Evolutionary conservation across 2,113 vertebrate genomes (phyloP).

Genomic region (Rhagologus leucostigma): DNA sequence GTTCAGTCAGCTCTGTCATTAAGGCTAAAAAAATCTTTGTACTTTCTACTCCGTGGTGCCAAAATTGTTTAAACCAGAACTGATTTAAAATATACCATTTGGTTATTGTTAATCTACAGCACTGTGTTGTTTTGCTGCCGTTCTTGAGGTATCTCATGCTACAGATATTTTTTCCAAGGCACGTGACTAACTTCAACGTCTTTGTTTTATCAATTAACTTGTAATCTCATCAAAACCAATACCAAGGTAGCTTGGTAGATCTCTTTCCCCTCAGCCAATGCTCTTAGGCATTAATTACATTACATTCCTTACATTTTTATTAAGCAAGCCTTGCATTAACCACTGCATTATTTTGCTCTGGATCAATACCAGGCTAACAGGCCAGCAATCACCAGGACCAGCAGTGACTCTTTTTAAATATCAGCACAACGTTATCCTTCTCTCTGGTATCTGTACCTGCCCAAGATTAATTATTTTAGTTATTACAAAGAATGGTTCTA

Average conservation of each 20-base stretch:
- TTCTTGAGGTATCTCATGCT: fast-evolving
- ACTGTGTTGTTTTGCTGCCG: not conserved
- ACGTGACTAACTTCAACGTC: not conserved
- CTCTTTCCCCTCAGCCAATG: not conserved
- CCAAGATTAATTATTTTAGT: not conserved
- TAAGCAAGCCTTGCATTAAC: not conserved
- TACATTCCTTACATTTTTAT: not conserved
- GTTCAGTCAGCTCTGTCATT: not conserved
- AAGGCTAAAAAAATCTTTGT: not conserved
- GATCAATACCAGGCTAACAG: constrained; percentile 34
- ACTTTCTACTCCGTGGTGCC: not conserved
- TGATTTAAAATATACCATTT: not conserved
- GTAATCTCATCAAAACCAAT: not conserved
- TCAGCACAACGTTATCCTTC: not conserved
- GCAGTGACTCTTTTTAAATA: not conserved
- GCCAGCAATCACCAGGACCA: not conserved
- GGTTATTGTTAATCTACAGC: not conserved
- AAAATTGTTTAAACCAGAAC: not conserved
- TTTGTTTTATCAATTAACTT: not conserved
- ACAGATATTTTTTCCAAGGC: not conserved
- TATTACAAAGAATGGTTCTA: not conserved
- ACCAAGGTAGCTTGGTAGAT: not conserved
- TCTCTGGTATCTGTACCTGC: not conserved
- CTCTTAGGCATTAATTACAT: constrained; percentile 20
- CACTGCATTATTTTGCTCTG: not conserved